Evolutionary conservation across 2,113 vertebrate genomes (phyloP).

Genomic region (Rallus limicola): DNA sequence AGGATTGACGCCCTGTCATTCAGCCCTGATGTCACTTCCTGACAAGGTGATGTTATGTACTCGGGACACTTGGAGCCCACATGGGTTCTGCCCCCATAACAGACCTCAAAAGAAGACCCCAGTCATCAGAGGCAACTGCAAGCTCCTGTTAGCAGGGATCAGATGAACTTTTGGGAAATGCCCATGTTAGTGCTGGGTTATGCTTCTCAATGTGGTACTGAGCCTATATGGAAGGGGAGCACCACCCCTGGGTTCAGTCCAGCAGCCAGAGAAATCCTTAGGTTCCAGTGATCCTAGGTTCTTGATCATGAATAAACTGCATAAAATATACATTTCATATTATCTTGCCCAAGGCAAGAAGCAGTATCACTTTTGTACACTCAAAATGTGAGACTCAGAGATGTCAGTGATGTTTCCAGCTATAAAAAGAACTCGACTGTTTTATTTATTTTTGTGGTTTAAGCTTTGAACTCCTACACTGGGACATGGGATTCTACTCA

Average conservation of each 20-base stretch:
- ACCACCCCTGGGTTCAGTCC: not conserved
- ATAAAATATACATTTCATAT: accelerated
- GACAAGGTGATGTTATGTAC: not conserved
- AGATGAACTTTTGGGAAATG: not conserved
- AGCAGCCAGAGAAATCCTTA: not conserved
- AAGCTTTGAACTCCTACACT: not conserved
- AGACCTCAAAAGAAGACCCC: not conserved
- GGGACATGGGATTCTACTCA: not conserved
- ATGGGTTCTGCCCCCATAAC: not conserved
- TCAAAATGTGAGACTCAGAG: not conserved
- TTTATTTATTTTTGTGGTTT: not conserved
- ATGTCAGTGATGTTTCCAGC: not conserved
- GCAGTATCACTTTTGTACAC: accelerated
- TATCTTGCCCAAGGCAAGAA: not conserved
- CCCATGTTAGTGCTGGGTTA: accelerated
- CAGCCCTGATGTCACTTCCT: slow-evolving; percentile 64
- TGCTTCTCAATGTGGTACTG: not conserved
- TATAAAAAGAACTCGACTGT: not conserved
- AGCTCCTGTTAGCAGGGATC: not conserved
- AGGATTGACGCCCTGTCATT: not conserved
- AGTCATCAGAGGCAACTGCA: not conserved
- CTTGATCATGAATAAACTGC: not conserved
- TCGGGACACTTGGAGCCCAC: not conserved
- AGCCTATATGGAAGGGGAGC: not conserved
- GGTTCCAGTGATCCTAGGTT: accelerated